A percentile compares a stretch with the other conserved stretches of the same genome.
Conservation (phyloP, 1,140 invertebrate genomes). For the Bombus confusus region DNA sequence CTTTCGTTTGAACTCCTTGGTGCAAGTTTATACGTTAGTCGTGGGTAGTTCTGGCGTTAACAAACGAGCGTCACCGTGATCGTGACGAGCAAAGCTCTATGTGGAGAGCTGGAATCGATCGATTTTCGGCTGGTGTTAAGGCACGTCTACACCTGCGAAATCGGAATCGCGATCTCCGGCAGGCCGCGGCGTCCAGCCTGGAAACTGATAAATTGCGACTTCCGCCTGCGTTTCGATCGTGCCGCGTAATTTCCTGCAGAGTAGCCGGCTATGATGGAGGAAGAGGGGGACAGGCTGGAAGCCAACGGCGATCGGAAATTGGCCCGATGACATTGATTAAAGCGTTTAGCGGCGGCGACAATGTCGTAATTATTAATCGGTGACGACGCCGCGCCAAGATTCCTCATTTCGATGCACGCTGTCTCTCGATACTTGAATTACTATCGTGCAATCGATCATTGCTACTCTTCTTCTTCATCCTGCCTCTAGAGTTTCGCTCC, state of each 20-base stretch:
- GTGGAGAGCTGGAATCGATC: slow-evolving; percentile 40
- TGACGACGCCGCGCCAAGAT: slow-evolving; percentile 76
- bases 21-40: too few relatives aligned
- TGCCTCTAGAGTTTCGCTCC: not conserved
- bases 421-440: not conserved
- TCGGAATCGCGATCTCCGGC: slow-evolving; percentile 62
- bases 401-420: slow-evolving; percentile 52
- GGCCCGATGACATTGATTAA: slow-evolving; percentile 83
- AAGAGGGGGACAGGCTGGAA: slow-evolving; percentile 72
- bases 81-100: slow-evolving; percentile 19
- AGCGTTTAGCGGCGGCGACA: slow-evolving; percentile 79
- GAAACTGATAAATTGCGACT: slow-evolving; percentile 81
- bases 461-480: not conserved
- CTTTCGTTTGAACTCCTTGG: too few relatives aligned
- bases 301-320: slow-evolving; percentile 81
- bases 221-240: slow-evolving; percentile 77
- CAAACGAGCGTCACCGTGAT: slow-evolving; percentile 2
- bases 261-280: slow-evolving; percentile 63
- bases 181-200: slow-evolving; percentile 60
- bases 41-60: not conserved
- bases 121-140: slow-evolving; percentile 59
- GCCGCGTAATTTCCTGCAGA: slow-evolving; percentile 78
- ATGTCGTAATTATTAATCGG: slow-evolving; percentile 82
- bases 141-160: slow-evolving; percentile 47
- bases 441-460: not conserved